These are phyloP conservation scores for Iphiclides podalirius DNA, from an alignment of 2,888 invertebrate species.

Conservation along the genomic window DNA sequence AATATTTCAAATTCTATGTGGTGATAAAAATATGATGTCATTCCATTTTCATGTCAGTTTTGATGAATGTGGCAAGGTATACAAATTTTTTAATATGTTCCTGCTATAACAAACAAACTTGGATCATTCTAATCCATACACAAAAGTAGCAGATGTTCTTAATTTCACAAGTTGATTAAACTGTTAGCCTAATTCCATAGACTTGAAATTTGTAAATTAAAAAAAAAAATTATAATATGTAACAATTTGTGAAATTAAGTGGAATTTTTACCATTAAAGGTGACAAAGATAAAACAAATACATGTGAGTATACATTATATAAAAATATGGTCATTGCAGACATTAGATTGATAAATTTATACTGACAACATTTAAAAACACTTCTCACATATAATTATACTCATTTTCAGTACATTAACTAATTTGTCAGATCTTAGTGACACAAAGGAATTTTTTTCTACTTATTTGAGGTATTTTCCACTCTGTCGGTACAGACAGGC, in stretches of 20 bases:
- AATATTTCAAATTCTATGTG: no score
- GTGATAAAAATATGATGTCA: not conserved
- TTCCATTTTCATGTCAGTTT: not conserved
- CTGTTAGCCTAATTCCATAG: not conserved
- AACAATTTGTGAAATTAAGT: not conserved
- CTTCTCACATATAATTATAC: not conserved
- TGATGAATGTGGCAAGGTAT: not conserved
- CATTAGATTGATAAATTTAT: not conserved
- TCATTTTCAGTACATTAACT: not conserved
- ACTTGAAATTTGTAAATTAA: not conserved
- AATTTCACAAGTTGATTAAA: not conserved
- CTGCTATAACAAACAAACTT: not conserved
- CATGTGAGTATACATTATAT: not conserved
- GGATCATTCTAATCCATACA: no score
- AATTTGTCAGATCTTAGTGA: slow-evolving; percentile 9
- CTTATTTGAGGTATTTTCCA: slow-evolving; percentile 4
- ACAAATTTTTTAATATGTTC: not conserved
- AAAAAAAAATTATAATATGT: not conserved
- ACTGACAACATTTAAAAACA: not conserved
- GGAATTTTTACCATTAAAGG: not conserved
- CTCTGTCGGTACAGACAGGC: not conserved
- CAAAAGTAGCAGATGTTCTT: not conserved
- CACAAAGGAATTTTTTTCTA: not conserved
- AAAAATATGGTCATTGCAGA: not conserved
- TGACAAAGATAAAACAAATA: not conserved